Evolutionary conservation across 2,888 invertebrate genomes (phyloP).

Genomic region (Junonia oenone): DNA sequence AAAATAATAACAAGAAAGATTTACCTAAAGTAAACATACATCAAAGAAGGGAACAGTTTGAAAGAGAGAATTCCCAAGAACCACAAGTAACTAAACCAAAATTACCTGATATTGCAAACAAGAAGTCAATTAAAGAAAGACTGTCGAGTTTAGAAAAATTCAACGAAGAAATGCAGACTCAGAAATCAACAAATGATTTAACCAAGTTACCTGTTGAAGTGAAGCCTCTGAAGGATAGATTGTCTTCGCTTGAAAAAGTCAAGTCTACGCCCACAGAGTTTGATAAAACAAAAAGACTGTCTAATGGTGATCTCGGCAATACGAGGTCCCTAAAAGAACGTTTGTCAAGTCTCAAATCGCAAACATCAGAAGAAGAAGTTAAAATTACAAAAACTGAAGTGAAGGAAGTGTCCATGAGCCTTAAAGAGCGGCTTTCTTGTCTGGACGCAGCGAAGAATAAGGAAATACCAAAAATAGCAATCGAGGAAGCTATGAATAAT

Average conservation of each 20-base stretch:
- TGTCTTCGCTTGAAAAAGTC: slow-evolving; percentile 81
- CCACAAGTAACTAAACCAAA: slow-evolving; percentile 73
- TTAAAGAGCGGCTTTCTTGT: slow-evolving; percentile 74
- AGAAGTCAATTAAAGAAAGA: slow-evolving; percentile 86
- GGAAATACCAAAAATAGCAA: slow-evolving; percentile 66
- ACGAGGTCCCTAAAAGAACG: slow-evolving; percentile 71
- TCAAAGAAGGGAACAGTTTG: slow-evolving; percentile 90
- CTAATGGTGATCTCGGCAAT: slow-evolving; percentile 66
- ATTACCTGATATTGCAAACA: slow-evolving; percentile 81
- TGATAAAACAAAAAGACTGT: slow-evolving; percentile 66
- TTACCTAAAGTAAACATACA: slow-evolving; percentile 90
- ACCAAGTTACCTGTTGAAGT: slow-evolving; percentile 79
- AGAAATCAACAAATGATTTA: slow-evolving; percentile 68
- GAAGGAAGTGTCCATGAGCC: slow-evolving; percentile 71
- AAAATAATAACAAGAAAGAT: slow-evolving; percentile 76
- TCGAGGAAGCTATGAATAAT: slow-evolving; percentile 53
- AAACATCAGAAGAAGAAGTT: slow-evolving; percentile 64
- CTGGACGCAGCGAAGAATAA: slow-evolving; percentile 74
- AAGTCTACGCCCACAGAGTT: slow-evolving; percentile 63
- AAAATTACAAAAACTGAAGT: slow-evolving; percentile 61
- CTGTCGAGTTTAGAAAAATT: slow-evolving; percentile 84
- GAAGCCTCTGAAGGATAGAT: slow-evolving; percentile 81
- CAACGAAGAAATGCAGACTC: slow-evolving; percentile 73
- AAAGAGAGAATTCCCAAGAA: slow-evolving; percentile 82
- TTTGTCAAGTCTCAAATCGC: slow-evolving; percentile 65